Evolutionary conservation across 1,140 invertebrate genomes (phyloP), one percentile per base, ranked within the genome.

Genomic region (Euglossa dilemma): DNA sequence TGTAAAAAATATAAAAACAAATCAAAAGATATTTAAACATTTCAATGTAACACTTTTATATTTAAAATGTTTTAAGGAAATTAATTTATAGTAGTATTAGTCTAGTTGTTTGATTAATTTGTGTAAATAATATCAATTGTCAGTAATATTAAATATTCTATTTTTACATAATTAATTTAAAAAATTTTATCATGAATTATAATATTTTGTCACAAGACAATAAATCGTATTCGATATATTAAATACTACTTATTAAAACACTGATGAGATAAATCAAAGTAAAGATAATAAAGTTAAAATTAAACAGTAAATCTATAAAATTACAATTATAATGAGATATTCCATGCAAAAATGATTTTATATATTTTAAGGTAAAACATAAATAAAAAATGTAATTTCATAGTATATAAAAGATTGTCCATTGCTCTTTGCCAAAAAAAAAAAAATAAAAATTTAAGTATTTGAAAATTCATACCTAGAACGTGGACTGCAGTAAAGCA

Each of bases 391-490:
- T 72, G 12, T 25, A 11, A 25, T 20, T 45, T 45, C 2, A 12
- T 0, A 7, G 8, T 25, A 50, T 0, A 36, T 18, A 28, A 52
- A 16, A 28, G 54, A 23, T 56, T 36, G 1, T 23, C 43, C 25
- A 74, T 59, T 54, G 14, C 28, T 11, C 25, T 64, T 43, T 72
- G 8, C 4, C 5, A 20, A 11, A 36, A 25, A n/a, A n/a, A 8
- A 61, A 52, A 52, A 63, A n/a, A n/a, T n/a, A n/a, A 43, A n/a
- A 43, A 18, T 71, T 6, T 12, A 47, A 61, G 18, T 20, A 72
- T 80, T 56, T 45, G n/a, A 73, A 54, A 28, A 64, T 52, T 74
- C 78, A 80, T 80, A 80, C 78, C 78, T 36, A 80, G 61, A 64
- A 80, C 70, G 36, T 73, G 57, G 14, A 80, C 59, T 50, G 78